A percentile compares a stretch with the other conserved stretches of the same genome.
Conservation (phyloP, 2,888 invertebrate species). For the Epicampocera succincta region DNA sequence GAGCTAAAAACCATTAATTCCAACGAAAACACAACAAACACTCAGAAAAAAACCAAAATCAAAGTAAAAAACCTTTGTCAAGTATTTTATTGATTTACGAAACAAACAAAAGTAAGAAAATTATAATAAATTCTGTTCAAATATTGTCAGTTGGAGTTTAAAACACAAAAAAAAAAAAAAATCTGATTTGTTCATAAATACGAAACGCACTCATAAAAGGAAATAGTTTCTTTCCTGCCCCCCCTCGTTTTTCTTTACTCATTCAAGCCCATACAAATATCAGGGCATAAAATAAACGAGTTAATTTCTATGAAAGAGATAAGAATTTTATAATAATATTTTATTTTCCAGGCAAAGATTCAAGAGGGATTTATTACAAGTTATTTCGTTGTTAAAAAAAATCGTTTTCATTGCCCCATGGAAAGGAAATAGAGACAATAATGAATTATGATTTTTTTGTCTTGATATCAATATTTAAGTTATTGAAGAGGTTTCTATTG, state of each 20-base stretch:
- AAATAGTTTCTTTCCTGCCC: conserved; percentile 9
- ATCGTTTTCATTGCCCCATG: not conserved
- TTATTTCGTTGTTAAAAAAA: not conserved
- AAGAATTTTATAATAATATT: conserved; percentile 41
- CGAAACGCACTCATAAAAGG: conserved; percentile 22
- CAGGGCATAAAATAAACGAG: conserved; percentile 21
- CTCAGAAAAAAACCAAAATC: too few species aligned
- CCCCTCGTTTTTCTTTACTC: not conserved
- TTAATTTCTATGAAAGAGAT: conserved; percentile 50
- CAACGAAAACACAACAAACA: not conserved
- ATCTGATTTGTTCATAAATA: conserved; percentile 28
- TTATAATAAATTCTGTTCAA: conserved; percentile 49
- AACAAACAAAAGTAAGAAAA: conserved; percentile 40
- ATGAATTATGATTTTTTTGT: conserved; percentile 47
- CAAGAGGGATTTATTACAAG: not conserved
- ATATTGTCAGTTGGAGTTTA: conserved; percentile 13
- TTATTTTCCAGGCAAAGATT: conserved; percentile 16
- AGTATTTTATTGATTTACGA: conserved; percentile 42
- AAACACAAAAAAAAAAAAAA: not conserved
- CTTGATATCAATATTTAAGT: conserved; percentile 33
- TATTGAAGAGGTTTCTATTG: conserved; percentile 44
- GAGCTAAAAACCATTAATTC: conserved; percentile 34
- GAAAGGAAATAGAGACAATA: conserved; percentile 10
- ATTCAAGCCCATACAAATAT: conserved; percentile 25
- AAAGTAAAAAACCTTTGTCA: conserved; percentile 26